phyloP scores from a whole-genome alignment of 2,888 invertebrate species.

The Andrena camellia region DNA sequence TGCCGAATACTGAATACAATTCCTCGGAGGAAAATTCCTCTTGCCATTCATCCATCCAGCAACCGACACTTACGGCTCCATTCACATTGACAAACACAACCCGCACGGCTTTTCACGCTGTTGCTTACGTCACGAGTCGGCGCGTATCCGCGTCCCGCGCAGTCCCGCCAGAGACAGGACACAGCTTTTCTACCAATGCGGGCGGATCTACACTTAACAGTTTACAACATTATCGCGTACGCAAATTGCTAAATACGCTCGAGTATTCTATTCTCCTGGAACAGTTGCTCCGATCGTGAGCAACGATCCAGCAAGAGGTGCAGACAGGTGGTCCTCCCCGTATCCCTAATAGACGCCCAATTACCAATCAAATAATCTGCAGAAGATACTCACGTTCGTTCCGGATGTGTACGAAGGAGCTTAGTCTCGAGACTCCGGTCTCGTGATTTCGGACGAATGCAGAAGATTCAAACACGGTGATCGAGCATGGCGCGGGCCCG shows the following conservation, averaged over 20 bases:
- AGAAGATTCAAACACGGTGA: conserved; percentile 10
- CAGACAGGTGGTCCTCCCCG: too few relatives aligned
- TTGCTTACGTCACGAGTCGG: conserved; percentile 17
- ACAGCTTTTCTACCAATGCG: conserved; percentile 16
- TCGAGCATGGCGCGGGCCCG: conserved; percentile 25
- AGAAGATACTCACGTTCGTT: conserved; percentile 21
- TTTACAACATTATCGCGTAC: background rate
- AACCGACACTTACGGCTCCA: too few relatives aligned
- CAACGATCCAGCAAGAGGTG: too few relatives aligned
- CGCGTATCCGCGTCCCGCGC: background rate
- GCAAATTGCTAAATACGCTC: too few relatives aligned
- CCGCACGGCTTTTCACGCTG: background rate
- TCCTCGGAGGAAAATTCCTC: too few relatives aligned
- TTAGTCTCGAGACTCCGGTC: conserved; percentile 4
- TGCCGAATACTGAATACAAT: too few relatives aligned
- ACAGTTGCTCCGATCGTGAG: too few relatives aligned
- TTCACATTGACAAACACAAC: conserved; percentile 1
- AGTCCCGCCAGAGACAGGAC: background rate
- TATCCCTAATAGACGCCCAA: background rate
- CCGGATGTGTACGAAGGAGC: background rate
- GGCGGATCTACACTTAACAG: background rate
- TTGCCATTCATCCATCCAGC: too few relatives aligned
- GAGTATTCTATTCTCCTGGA: too few relatives aligned
- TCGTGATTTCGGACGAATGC: background rate
- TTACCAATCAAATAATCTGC: background rate